Evolutionary conservation across 2,113 vertebrate genomes (phyloP).

Genomic region (Silurus glanis): DNA sequence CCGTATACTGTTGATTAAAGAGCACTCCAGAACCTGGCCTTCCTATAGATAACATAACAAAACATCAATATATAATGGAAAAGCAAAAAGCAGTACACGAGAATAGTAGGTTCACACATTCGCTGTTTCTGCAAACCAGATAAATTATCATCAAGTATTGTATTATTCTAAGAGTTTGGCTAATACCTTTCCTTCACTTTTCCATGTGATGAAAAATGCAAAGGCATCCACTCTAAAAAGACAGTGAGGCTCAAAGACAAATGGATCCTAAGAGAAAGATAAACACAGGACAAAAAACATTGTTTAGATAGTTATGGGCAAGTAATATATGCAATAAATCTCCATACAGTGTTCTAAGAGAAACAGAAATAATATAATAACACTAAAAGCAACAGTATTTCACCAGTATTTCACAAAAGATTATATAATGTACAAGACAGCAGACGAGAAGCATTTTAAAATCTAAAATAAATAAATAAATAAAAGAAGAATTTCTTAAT

Average conservation of each 20-base stretch:
- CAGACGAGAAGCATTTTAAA: not conserved
- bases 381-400: not conserved
- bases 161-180: not conserved
- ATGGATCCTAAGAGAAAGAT: constrained; percentile 82
- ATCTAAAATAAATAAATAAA: not conserved
- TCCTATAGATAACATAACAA: constrained; percentile 74
- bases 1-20: constrained; percentile 95
- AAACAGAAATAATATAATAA: not conserved
- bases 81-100: not conserved
- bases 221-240: constrained; percentile 93
- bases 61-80: not conserved
- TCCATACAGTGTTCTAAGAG: not conserved
- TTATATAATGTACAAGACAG: not conserved
- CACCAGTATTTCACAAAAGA: not conserved
- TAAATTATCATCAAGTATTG: not conserved
- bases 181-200: constrained; percentile 95
- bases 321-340: constrained; percentile 6
- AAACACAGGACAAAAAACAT: not conserved
- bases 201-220: constrained; percentile 96
- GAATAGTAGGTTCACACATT: not conserved
- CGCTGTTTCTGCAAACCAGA: not conserved
- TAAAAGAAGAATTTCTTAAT: not conserved
- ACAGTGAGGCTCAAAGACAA: constrained; percentile 91
- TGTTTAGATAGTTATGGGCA: not conserved
- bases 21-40: constrained; percentile 96